Evolutionary conservation across 2,113 vertebrate species (phyloP), one percentile per base, ranked within the genome.

Genomic region (Ageneiosus marmoratus): DNA sequence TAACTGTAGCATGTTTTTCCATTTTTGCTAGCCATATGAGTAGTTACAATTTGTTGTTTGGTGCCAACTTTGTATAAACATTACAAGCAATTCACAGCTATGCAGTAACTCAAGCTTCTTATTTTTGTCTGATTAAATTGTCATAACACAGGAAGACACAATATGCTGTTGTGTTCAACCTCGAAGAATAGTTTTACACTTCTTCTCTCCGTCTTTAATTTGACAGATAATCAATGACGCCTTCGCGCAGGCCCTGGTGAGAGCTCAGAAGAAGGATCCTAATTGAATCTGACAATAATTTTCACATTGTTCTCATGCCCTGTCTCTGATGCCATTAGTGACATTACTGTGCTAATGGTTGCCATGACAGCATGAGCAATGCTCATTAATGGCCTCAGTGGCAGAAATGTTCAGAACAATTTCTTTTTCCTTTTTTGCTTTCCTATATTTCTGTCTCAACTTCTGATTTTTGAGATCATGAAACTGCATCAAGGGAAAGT

Each of bases 341-440:
- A 93, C 92, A 93, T 94, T 91, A 89, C 90, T 93, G 91, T 90
- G 90, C 94, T 94, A 94, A 94, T 93, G 91, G 93, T 95, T 94
- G 92, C 93, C 93, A 94, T 94, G 94, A 94, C 94, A 95, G 92
- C 93, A 94, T 93, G 92, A 94, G 92, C 92, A 94, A 93, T 94
- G 93, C 92, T 93, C 92, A 92, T 93, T 94, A 94, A 94, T 94
- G 94, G 93, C 92, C 89, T 89, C 85, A 90, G 91, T 91, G 89
- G 88, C 93, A 90, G 92, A 89, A 92, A 93, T 92, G 87, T 93
- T 92, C 90, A 84, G 85, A 88, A 87, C 88, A 87, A 90, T 90
- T 88, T 91, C 91, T 92, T 88, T 80, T 63, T 81, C 74, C 85
- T 83, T 34, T 62, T 24, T n/a, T 15, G 32, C 56, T 73, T 60